Conservation (phyloP, 2,888 invertebrate species). For the Rhagonycha fulva region DNA sequence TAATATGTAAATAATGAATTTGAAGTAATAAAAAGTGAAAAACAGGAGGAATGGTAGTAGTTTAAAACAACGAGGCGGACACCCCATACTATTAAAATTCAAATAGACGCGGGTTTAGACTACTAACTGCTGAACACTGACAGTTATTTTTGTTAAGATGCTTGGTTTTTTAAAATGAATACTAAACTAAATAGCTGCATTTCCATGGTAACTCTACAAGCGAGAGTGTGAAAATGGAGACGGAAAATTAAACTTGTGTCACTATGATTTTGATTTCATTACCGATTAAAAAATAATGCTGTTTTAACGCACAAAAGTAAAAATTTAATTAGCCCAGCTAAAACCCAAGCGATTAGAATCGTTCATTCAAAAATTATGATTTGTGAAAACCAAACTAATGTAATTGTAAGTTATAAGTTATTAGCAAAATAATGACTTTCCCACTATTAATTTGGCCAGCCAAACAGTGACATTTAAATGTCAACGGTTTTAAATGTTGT, state of each 20-base stretch:
- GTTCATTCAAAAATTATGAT: not conserved
- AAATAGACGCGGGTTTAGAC: not conserved
- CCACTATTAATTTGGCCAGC: not conserved
- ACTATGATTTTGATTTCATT: too few relatives aligned
- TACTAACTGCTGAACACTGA: not conserved
- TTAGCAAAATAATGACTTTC: not conserved
- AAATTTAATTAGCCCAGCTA: not conserved
- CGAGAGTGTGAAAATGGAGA: too few relatives aligned
- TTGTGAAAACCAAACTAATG: not conserved
- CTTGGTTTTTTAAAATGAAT: too few relatives aligned
- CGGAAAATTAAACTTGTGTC: too few relatives aligned
- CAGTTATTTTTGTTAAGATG: too few relatives aligned
- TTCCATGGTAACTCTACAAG: too few relatives aligned
- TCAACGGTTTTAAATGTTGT: not conserved
- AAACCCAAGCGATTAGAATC: not conserved
- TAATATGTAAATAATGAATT: not conserved
- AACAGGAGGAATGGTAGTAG: too few relatives aligned
- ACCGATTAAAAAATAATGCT: not conserved
- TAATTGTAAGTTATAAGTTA: not conserved
- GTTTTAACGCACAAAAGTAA: too few relatives aligned
- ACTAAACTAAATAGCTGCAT: too few relatives aligned
- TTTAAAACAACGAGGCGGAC: not conserved
- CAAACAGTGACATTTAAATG: not conserved
- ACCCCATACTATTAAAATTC: not conserved
- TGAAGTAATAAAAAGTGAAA: not conserved